These are phyloP conservation scores for Hoplostethus atlanticus DNA, from an alignment of 2,797 vertebrate species.

Conservation along the genomic window DNA sequence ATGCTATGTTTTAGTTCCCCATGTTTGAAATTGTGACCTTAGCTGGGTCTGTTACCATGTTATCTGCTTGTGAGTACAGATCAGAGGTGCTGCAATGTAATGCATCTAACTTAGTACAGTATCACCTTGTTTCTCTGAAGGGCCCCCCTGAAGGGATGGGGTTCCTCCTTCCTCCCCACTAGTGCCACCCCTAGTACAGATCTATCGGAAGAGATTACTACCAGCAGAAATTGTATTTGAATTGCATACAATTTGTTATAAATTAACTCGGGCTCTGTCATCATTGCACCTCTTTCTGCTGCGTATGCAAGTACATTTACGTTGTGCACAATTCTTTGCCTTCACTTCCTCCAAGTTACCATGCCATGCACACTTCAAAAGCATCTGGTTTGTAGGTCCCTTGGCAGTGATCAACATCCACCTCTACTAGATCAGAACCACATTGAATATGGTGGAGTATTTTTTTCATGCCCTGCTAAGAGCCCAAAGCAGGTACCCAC, in stretches of 20 bases:
- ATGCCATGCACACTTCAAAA: not conserved
- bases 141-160: too few relatives aligned
- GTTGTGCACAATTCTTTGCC: slow-evolving; percentile 53
- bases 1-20: too few relatives aligned
- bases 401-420: not conserved
- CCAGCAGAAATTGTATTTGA: too few relatives aligned
- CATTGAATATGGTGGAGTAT: not conserved
- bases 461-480: not conserved
- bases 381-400: slow-evolving; percentile 11
- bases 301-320: slow-evolving; percentile 66
- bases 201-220: too few relatives aligned
- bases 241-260: not conserved
- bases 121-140: not conserved
- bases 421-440: not conserved
- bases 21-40: too few relatives aligned
- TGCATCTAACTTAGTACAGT: not conserved
- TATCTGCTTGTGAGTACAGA: not conserved
- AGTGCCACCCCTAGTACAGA: too few relatives aligned
- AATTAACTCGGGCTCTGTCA: slow-evolving; percentile 62
- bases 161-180: too few relatives aligned
- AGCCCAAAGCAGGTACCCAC: not conserved
- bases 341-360: slow-evolving; percentile 36
- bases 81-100: not conserved
- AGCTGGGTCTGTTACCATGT: not conserved
- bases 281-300: slow-evolving; percentile 63